Percentiles rank a stretch among this genome's conserved stretches.
Conservation (phyloP, 1,140 invertebrate genomes). For the Dryas iulia region DNA sequence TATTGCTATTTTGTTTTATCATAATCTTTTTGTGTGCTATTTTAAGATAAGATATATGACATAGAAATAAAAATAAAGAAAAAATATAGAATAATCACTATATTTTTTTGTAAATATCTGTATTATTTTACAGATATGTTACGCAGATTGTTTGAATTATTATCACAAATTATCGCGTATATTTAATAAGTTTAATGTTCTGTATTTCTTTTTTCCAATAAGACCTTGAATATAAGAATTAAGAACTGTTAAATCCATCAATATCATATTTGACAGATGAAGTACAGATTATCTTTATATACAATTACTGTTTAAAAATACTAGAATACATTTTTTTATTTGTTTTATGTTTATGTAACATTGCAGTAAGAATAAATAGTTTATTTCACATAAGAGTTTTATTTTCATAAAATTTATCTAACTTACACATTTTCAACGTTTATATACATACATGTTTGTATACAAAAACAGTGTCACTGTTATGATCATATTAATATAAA, state of each 20-base stretch:
- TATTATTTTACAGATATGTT: background rate
- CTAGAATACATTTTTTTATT: background rate
- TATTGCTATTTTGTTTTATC: background rate
- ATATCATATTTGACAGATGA: background rate
- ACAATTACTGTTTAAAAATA: background rate
- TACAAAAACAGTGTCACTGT: background rate
- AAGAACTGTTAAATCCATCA: background rate
- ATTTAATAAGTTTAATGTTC: background rate
- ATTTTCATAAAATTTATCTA: background rate
- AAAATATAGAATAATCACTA: background rate
- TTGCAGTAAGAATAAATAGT: conserved; percentile 18
- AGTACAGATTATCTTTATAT: background rate
- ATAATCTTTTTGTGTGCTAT: background rate
- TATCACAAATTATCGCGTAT: background rate
- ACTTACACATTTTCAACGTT: background rate
- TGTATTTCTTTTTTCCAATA: background rate
- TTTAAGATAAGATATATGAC: background rate
- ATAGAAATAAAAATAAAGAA: background rate
- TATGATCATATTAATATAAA: background rate
- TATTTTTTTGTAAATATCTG: conserved; percentile 3
- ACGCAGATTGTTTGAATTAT: background rate
- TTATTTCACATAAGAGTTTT: conserved; percentile 9
- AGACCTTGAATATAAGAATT: background rate
- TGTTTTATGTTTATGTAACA: conserved; percentile 4
- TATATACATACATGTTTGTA: background rate